A percentile compares a stretch with the other conserved stretches of the same genome.
Evolutionary conservation across 2,888 invertebrate genomes (phyloP).

Genomic region (Tupiocoris notatus): DNA sequence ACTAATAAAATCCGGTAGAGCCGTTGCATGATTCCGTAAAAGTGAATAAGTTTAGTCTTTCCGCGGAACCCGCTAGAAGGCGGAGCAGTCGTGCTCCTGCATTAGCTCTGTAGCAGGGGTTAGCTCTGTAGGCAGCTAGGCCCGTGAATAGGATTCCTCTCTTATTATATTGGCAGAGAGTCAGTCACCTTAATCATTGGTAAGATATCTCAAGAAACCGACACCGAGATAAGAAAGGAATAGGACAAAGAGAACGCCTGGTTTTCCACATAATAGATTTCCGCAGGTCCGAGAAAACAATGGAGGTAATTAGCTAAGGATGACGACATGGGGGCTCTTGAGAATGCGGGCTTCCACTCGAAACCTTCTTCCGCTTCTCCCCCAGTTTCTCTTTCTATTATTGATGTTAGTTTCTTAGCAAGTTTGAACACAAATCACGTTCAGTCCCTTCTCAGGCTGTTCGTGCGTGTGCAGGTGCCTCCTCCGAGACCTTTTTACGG

Average conservation of each 20-base stretch:
- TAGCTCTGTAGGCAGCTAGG: too few species aligned
- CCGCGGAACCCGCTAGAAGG: too few species aligned
- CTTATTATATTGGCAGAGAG: not conserved
- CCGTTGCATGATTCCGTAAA: too few species aligned
- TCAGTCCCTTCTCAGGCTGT: conserved; percentile 18
- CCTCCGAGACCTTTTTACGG: conserved; percentile 2
- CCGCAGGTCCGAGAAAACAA: conserved; percentile 39
- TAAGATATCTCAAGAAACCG: not conserved
- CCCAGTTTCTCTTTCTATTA: conserved; percentile 27
- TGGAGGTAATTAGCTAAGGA: conserved; percentile 41
- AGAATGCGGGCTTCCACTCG: conserved; percentile 24
- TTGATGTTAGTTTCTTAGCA: conserved; percentile 42
- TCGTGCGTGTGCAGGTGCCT: conserved; percentile 6
- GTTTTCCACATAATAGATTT: conserved; percentile 39
- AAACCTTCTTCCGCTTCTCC: not conserved
- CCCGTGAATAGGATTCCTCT: too few species aligned
- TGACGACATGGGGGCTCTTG: conserved; percentile 36
- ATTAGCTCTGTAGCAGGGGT: too few species aligned
- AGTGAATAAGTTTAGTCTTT: too few species aligned
- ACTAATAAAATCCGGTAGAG: too few species aligned
- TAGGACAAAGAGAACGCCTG: not conserved
- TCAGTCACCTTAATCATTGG: not conserved
- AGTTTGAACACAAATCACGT: conserved; percentile 44
- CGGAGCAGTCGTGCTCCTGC: too few species aligned
- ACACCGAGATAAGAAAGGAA: not conserved